These are phyloP conservation scores for Leucopsar rothschildi DNA, from an alignment of 2,113 vertebrate species.

Conservation along the genomic window DNA sequence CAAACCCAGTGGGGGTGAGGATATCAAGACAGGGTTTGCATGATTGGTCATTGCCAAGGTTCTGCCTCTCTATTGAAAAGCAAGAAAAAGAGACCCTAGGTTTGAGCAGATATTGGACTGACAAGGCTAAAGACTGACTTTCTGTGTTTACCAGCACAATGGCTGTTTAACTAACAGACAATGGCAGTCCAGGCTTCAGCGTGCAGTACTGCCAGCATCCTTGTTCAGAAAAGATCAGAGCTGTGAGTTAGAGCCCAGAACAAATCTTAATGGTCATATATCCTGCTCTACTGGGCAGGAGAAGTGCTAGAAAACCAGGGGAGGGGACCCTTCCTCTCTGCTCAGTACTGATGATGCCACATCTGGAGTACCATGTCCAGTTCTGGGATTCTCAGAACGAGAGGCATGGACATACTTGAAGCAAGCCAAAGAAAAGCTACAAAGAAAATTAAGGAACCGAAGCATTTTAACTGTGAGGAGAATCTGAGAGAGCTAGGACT, in stretches of 20 bases:
- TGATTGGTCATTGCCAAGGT: background rate
- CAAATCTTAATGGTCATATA: background rate
- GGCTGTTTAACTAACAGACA: background rate
- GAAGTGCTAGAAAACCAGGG: background rate
- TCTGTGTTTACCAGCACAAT: background rate
- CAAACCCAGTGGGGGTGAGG: background rate
- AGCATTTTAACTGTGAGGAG: background rate
- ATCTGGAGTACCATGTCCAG: background rate
- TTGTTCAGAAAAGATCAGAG: background rate
- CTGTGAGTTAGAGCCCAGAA: background rate
- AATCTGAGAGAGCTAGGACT: background rate
- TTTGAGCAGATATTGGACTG: background rate
- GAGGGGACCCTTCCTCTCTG: background rate
- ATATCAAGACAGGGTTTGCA: background rate
- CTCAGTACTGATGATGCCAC: background rate
- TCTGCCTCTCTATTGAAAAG: background rate
- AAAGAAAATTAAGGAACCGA: background rate
- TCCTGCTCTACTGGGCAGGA: background rate
- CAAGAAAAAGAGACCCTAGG: background rate
- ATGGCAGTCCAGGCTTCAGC: background rate
- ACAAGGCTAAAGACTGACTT: background rate
- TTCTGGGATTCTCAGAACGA: background rate
- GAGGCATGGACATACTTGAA: background rate
- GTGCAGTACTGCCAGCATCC: background rate
- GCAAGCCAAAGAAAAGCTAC: no score